Conservation (phyloP, 2,113 vertebrate genomes). For the Sapajus apella region DNA sequence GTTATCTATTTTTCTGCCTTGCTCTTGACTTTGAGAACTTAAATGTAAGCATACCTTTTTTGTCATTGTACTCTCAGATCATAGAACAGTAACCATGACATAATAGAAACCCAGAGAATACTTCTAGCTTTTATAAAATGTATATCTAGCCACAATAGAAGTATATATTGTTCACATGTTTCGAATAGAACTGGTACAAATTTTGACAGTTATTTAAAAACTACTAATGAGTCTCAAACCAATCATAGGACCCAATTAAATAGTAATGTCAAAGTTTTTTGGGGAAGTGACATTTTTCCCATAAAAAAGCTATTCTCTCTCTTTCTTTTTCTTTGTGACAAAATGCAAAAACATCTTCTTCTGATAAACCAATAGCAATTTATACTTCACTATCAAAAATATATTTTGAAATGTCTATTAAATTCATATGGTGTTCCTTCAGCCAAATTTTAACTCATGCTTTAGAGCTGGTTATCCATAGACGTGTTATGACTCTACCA, state of each 20-base stretch:
- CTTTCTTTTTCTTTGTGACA: background rate
- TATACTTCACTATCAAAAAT: background rate
- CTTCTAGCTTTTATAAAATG: background rate
- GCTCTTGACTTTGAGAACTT: background rate
- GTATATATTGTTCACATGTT: background rate
- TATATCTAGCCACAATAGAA: background rate
- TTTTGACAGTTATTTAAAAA: background rate
- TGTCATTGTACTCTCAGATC: background rate
- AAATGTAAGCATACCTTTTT: background rate
- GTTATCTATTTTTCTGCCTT: background rate
- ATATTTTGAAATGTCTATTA: background rate
- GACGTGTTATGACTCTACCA: background rate
- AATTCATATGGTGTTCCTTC: background rate
- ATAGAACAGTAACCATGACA: background rate
- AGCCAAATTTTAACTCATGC: background rate
- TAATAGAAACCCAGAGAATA: background rate
- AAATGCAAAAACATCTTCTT: background rate
- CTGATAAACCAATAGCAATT: background rate
- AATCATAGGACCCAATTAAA: background rate
- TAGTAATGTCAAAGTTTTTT: background rate
- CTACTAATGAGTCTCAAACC: background rate
- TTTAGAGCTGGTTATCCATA: background rate
- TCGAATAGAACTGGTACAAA: background rate
- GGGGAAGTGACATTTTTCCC: background rate
- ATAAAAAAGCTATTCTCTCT: background rate